Base-by-base conservation (phyloP, 2,888 invertebrate species). In the Xanthia togata region DNA sequence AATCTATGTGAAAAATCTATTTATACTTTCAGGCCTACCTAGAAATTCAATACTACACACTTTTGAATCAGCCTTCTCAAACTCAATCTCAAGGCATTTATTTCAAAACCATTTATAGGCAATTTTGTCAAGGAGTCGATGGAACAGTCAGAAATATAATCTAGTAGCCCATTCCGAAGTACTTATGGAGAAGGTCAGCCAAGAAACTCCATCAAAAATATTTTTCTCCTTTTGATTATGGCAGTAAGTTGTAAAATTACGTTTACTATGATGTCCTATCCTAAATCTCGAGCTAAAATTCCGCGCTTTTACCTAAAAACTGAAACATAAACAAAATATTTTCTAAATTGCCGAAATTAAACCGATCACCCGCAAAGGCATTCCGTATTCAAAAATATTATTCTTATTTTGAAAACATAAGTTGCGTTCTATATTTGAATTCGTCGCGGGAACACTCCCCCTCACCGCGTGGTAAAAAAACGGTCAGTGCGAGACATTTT, bases 351-450 rank as follows among this genome's bases (percentile, higher is more conserved):
- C 81, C 83, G 80, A 89, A 87, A 80, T 88, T 87, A 87, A 87
- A 85, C 85, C 87, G 89, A 89, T 94, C 96, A 95, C 96, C 95
- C 96, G 95, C 96, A 93, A 94, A 94, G 95, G 91, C 91, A 93
- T 93, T 94, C 92, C 89, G 91, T 90, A 93, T 93, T 93, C 93
- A 91, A 93, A 94, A 94, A 88, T 93, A 92, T 93, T 93, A 87
- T 92, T 93, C 90, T 91, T 91, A 91, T 93, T 94, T 90, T 80
- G 82, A 92, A 93, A 93, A 93, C 91, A 91, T 90, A 90, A 90
- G 92, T 90, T 92, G 90, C 89, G 93, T 94, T 95, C 95, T 96
- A 96, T 93, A 95, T 96, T 94, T 94, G 94, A 94, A 93, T 90
- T 90, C 95, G 89, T 93, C 92, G 96, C 96, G 95, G 96, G 95